Conservation (phyloP, 2,113 vertebrate species). For the Symphodus melops region DNA sequence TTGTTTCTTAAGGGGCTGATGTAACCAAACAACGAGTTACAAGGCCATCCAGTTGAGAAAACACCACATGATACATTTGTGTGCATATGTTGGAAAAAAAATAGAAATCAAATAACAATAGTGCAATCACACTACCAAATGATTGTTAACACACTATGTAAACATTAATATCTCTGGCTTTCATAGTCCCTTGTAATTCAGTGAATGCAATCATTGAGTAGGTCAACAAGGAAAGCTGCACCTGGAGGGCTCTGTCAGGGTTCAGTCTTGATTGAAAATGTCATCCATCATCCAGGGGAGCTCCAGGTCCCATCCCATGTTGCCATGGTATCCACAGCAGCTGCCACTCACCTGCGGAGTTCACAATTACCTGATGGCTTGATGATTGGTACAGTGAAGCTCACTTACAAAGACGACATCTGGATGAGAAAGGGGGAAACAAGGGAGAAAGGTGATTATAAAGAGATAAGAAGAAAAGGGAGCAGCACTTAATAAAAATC, state of each 20-base stretch:
- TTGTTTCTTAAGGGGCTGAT: no score
- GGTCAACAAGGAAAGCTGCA: background rate
- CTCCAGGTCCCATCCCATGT: constrained; percentile 37
- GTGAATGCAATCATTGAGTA: background rate
- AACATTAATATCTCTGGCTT: background rate
- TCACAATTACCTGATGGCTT: constrained; percentile 45
- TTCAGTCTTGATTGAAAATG: constrained; percentile 51
- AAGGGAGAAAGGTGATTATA: background rate
- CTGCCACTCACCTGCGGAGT: constrained; percentile 63
- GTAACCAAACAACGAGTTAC: no score
- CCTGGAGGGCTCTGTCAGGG: constrained; percentile 26
- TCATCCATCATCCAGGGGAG: constrained; percentile 56
- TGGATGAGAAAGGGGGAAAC: background rate
- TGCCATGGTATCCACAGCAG: constrained; percentile 65
- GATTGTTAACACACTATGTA: background rate
- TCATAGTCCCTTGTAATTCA: background rate
- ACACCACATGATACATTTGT: no score
- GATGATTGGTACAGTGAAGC: constrained; percentile 5
- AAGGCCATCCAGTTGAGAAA: no score
- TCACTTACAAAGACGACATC: background rate
- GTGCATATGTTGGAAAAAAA: no score
- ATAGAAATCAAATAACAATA: no score
- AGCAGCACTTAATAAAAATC: background rate
- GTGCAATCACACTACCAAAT: no score
- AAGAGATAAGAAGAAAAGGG: background rate